These are phyloP conservation scores for Tapera naevia DNA, from an alignment of 2,797 vertebrate genomes.

Conservation along the genomic window DNA sequence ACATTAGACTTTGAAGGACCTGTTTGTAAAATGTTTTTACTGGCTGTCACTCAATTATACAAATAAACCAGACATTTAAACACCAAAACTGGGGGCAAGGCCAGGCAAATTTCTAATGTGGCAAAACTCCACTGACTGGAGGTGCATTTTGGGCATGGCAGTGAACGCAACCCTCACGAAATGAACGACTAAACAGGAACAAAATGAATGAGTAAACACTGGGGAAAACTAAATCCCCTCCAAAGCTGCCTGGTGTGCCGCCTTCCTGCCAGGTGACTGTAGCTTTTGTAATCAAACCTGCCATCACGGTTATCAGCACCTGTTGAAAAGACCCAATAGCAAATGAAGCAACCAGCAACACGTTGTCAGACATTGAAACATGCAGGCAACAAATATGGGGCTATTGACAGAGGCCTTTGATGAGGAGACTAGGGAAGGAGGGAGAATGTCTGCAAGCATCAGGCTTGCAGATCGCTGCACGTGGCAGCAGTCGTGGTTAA, in stretches of 20 bases:
- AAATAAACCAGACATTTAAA: background rate
- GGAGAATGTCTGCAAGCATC: rapidly evolving
- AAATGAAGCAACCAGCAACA: background rate
- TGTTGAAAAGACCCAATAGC: background rate
- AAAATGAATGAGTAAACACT: background rate
- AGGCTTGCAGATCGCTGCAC: too few relatives aligned
- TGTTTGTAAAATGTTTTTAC: background rate
- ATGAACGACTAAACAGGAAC: background rate
- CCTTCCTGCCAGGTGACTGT: background rate
- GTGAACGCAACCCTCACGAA: background rate
- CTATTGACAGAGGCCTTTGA: rapidly evolving
- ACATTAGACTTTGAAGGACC: background rate
- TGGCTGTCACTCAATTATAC: background rate
- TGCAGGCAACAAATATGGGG: background rate
- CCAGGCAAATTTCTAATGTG: background rate
- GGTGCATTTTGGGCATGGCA: background rate
- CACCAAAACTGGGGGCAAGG: background rate
- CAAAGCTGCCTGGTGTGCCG: rapidly evolving
- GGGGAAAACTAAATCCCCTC: background rate
- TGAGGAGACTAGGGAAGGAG: background rate
- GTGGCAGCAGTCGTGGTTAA: rapidly evolving
- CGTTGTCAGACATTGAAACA: rapidly evolving
- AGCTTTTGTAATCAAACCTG: background rate
- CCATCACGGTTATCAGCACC: rapidly evolving
- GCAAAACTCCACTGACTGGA: background rate